Conservation (phyloP, 30 jellyfish, hydroid and myxozoan species). For the Calvadosia cruxmelitensis region DNA sequence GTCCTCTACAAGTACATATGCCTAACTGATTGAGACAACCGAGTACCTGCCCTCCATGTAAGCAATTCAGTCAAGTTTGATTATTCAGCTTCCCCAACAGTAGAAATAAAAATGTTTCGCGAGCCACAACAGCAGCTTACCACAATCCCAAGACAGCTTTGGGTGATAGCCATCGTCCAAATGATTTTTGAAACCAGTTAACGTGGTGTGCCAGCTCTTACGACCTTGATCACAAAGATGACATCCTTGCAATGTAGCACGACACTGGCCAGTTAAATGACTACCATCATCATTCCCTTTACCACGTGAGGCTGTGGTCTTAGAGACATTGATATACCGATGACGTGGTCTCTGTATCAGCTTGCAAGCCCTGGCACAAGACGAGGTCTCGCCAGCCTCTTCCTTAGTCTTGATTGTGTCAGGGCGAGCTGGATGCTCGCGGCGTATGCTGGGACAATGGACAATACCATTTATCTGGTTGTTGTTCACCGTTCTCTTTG, state of each 20-base stretch:
- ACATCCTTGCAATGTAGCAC: not conserved
- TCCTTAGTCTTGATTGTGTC: not conserved
- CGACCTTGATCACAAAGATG: not conserved
- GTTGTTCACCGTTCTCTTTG: not conserved
- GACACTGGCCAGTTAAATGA: not conserved
- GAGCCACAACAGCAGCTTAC: not conserved
- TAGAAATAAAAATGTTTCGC: too few relatives aligned
- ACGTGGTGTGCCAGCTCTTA: not conserved
- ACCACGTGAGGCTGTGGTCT: not conserved
- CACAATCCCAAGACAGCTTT: not conserved
- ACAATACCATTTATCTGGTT: not conserved
- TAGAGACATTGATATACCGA: not conserved
- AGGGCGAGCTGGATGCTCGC: not conserved
- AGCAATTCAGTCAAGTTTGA: too few relatives aligned
- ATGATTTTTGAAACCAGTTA: not conserved
- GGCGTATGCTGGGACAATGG: not conserved
- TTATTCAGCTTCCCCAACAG: too few relatives aligned
- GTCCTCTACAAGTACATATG: too few relatives aligned
- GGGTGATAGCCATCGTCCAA: not conserved
- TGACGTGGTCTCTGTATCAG: not conserved
- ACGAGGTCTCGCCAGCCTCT: not conserved
- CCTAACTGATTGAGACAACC: too few relatives aligned
- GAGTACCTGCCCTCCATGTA: too few relatives aligned
- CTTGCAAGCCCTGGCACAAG: not conserved
- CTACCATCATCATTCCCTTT: not conserved